Conservation (phyloP, 2,888 invertebrate genomes). For the Agonum fuliginosum region DNA sequence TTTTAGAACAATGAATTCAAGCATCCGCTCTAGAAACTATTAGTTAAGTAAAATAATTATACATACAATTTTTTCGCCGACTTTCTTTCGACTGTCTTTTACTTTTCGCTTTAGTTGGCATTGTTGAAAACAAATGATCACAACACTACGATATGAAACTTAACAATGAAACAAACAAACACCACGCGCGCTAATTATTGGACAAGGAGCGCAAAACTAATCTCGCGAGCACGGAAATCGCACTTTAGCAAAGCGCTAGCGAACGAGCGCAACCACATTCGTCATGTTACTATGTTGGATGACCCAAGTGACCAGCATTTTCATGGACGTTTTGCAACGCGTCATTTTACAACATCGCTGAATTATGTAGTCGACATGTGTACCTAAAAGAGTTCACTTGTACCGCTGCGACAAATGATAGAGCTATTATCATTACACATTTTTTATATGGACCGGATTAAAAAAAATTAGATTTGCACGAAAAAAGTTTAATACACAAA, state of each 20-base stretch:
- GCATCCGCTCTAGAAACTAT: too few species aligned
- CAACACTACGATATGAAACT: background rate
- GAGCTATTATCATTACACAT: background rate
- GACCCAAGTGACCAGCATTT: constrained; percentile 46
- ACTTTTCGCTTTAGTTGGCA: background rate
- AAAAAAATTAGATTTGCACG: too few species aligned
- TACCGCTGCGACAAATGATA: background rate
- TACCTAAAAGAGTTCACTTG: constrained; percentile 7
- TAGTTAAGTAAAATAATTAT: background rate
- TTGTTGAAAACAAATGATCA: background rate
- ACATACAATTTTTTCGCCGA: constrained; percentile 7
- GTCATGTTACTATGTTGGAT: constrained; percentile 52
- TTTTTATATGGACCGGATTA: too few species aligned
- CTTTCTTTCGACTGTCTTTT: background rate
- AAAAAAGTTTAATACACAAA: too few species aligned
- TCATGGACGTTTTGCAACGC: constrained; percentile 41
- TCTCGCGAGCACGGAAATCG: background rate
- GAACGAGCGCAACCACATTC: background rate
- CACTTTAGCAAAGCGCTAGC: background rate
- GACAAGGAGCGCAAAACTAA: background rate
- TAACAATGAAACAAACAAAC: background rate
- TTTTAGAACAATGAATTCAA: too few species aligned
- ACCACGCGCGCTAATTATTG: background rate
- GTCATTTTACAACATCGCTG: constrained; percentile 8
- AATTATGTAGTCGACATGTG: constrained; percentile 1